phyloP scores from a whole-genome alignment of 2,113 vertebrate species.

The Tringa solitaria region DNA sequence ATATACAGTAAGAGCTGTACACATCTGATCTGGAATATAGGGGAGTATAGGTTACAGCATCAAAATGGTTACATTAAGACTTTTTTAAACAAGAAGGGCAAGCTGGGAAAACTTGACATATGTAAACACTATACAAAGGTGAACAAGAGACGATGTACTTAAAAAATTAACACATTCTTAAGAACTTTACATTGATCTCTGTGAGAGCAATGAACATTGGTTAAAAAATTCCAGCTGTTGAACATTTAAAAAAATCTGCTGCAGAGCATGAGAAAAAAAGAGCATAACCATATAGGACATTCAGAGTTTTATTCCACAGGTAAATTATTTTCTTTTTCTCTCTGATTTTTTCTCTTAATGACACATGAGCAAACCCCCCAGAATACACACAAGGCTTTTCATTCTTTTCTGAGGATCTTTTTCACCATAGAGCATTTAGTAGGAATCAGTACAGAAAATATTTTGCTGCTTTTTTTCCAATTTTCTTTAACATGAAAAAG shows the following conservation, averaged over 20 bases:
- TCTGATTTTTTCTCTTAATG: not conserved
- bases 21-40: not conserved
- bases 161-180: not conserved
- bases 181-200: not conserved
- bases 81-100: not conserved
- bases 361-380: accelerated
- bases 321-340: not conserved
- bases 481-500: not conserved
- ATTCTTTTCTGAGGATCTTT: not conserved
- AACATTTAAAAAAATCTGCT: not conserved
- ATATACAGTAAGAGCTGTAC: not conserved
- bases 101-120: not conserved
- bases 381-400: not conserved
- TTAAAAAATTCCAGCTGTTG: not conserved
- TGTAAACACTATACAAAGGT: not conserved
- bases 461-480: not conserved
- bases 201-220: not conserved
- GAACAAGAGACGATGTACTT: not conserved
- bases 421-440: not conserved
- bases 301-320: not conserved
- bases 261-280: no score
- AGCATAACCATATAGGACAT: not conserved
- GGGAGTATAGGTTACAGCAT: accelerated
- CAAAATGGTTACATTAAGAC: not conserved
- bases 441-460: not conserved